Base-by-base conservation (phyloP, 2,888 invertebrate species). In the Epirrhoe alternata region DNA sequence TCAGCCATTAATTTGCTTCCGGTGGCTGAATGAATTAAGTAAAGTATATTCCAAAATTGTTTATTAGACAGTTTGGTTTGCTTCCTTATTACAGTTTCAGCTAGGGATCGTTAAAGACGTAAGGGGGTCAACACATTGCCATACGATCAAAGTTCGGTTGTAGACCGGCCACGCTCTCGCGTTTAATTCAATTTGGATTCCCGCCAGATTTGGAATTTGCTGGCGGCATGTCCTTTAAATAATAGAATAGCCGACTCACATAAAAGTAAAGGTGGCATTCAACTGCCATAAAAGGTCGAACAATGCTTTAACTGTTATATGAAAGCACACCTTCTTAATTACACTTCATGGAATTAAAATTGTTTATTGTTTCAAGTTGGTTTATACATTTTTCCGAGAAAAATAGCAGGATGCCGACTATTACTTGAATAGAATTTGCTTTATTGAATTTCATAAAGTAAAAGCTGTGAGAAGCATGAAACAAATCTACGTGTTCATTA, bases 151-250 rank as follows among this genome's bases (percentile, higher is more conserved):
- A 88, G 84, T 86, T 85, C 85, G 73, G 77, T 77, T 68, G 74
- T 81, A 82, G 82, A 81, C 83, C 76, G 80, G 79, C 82, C 83
- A 79, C 79, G 81, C 79, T 83, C 81, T 80, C 84, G 76, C 87
- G 86, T 89, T 91, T 89, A 88, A 92, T 90, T 92, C 90, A 89
- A 90, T 92, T 91, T 91, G 91, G 91, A 87, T 72, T 75, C 71
- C 77, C 76, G 90, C 91, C 91, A 92, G 89, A 88, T 88, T 88
- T 84, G 80, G 85, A 87, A 89, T 89, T 88, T 85, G 88, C 87
- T 87, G 84, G 84, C 84, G 80, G 80, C 85, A 78, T 86, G 87
- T 88, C 87, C 86, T 84, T 86, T 88, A 89, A 90, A 89, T 89
- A 89, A 89, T 87, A 89, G 84, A 89, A 88, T 82, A 86, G 85